Percentiles rank a stretch among this genome's conserved stretches.
Evolutionary conservation across 2,113 vertebrate species (phyloP).

Genomic region (Nothoprocta perdicaria): DNA sequence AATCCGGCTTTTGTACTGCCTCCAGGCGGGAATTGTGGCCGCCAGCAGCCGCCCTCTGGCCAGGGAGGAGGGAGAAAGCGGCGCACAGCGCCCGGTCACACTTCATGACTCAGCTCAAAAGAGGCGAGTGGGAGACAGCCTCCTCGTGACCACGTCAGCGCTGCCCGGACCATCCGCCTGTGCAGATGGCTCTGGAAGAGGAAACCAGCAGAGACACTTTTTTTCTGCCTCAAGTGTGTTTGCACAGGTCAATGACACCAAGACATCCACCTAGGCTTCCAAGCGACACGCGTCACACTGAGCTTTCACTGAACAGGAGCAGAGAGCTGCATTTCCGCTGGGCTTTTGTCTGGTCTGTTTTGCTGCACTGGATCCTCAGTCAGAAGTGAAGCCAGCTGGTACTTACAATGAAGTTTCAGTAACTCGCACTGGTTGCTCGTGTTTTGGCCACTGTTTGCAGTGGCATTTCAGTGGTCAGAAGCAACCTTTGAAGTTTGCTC

Average conservation of each 20-base stretch:
- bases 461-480: constrained; percentile 22
- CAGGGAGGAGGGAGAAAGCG: constrained; percentile 41
- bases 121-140: not conserved
- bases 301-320: constrained; percentile 18
- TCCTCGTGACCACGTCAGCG: constrained; percentile 2
- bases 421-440: not conserved
- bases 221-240: constrained; percentile 39
- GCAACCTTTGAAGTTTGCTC: constrained; percentile 37
- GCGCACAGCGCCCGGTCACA: not conserved
- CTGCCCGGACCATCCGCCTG: not conserved
- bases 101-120: constrained; percentile 63
- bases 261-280: constrained; percentile 42
- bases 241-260: not conserved
- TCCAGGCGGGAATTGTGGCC: constrained; percentile 36
- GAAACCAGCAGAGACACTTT: not conserved
- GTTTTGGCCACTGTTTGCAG: constrained; percentile 1
- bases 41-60: constrained; percentile 55
- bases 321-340: constrained; percentile 68
- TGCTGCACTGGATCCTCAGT: not conserved
- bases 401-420: constrained; percentile 32
- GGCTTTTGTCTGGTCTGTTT: constrained; percentile 63
- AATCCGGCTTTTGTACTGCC: constrained; percentile 67
- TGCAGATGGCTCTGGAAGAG: not conserved
- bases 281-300: constrained; percentile 20
- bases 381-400: constrained; percentile 52